Base-by-base conservation (phyloP, 2,888 invertebrate species). In the Acronicta leporina region DNA sequence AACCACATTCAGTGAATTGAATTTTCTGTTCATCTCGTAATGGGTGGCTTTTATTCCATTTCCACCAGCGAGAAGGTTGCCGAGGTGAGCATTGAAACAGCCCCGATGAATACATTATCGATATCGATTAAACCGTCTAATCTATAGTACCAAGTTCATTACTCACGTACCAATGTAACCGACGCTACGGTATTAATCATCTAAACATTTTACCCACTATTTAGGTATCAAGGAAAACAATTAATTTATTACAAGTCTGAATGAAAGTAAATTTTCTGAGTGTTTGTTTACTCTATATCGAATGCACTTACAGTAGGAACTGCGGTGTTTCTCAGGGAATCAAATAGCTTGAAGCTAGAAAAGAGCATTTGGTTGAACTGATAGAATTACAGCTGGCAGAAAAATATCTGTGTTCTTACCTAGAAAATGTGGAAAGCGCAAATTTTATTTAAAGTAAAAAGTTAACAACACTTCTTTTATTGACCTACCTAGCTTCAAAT, bases 11-110 rank as follows among this genome's bases (percentile, higher is more conserved):
- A 77, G 59, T 49, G 79, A 80, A 86, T 82, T 82, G 82, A 79
- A 85, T 83, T 83, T 86, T 84, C 79, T 68, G 79, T 83, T 83
- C 80, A 86, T 85, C 82, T 81, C 77, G 80, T 85, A 86, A 87
- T 87, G 81, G 80, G 65, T 68, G 70, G 84, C 79, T 81, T 85
- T 82, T 81, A 83, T 82, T 75, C 75, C 64, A 73, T 69, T 76
- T 59, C 61, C 40, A 65, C 56, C 61, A 69, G 54, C 71, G 69
- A 67, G 72, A 72, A 71, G 72, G 69, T 66, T 74, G 27, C 59
- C 64, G 61, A 69, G 71, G 73, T 74, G 68, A 73, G 73, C 70
- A 73, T 71, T 79, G 74, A 80, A 79, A 71, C 76, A 75, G 73
- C 63, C 64, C 44, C 70, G 59, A 73, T 73, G 80, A 82, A 80